Evolutionary conservation across 2,888 invertebrate genomes (phyloP), one percentile per base, ranked within the genome.

Genomic region (Rhingia campestris): DNA sequence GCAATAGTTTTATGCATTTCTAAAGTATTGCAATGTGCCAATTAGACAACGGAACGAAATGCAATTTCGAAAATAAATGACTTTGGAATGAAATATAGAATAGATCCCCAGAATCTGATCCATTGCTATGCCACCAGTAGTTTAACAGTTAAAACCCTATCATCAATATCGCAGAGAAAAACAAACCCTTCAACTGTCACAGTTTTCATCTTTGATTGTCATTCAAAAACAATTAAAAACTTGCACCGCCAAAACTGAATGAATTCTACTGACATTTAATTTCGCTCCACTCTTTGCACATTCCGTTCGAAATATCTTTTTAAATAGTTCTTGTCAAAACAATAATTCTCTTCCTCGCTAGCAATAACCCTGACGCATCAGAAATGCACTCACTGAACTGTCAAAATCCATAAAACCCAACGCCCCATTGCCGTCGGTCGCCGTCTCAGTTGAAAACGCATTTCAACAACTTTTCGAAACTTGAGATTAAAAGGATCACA

Each of bases 321-420:
- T 22, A 22, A 30, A 49, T 32, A 22, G 9, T 49, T 10, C 30
- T 2, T 32, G 49, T 49, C 49, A 49, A 49, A 49, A 32, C 35
- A 37, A 37, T 6, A 32, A 53, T 41, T 59, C 32, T 43, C 41
- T 47, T 41, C 58, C 22, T 22, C 22, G 1, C 22, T 43, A 3
- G 9, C 56, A 79, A 72, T 72, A 72, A 43, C 58, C 12, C 43
- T 51, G 77, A 59, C 53, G 2, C 66, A 74, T 56, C 51, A 43
- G 69, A 75, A 56, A 69, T 33, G 61, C 81, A 58, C 63, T 75
- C 75, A 75, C 56, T 30, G 61, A 75, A 69, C 75, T 81, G 69
- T 75, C 81, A 75, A 75, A 67, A 75, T 63, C 54, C 9, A 61
- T 74, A 61, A 73, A 66, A 14, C 30, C 49, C 30, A 2, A 1